Evolutionary conservation across 2,113 vertebrate genomes (phyloP), one percentile per base, ranked within the genome.

Genomic region (Spermophilus dauricus): DNA sequence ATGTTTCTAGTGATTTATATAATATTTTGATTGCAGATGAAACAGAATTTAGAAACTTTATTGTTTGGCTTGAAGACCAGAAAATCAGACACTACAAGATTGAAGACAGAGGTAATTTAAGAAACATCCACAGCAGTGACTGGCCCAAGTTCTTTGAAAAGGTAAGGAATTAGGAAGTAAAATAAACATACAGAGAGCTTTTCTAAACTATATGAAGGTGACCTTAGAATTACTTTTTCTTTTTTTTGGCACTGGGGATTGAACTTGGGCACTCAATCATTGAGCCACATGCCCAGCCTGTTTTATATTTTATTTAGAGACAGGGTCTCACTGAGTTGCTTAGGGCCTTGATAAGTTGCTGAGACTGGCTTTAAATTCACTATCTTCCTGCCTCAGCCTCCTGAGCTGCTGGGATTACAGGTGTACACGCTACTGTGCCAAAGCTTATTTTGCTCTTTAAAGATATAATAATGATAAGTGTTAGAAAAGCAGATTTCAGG

Each of bases 11-110:
- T 86, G 58, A 92, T 67, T 73, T 70, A 22, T 65, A 9, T 92
- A 72, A 0, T 56, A 63, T 88, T 94, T 65, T 84, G 95, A 42
- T 56, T 28, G 8, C 98, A 99, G 99, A 99, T 99, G 99, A 99
- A 97, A 99, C 99, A 0, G 99, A 99, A 97, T 99, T 99, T 97
- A 99, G 99, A 98, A 99, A 99, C 96, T 99, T 99, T 96, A 99
- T 99, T 26, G 99, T 99, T 93, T 99, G 99, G 99, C 99, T 99
- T 2, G 99, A 99, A 98, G 99, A 99, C 98, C 99, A 99, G 98
- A 99, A 99, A 98, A 99, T 99, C 94, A 97, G 99, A 86, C 99
- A 99, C 95, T 99, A 99, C 97, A 99, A 99, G 97, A 99, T 99
- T 24, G 99, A 99, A 98, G 99, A 99, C 92, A 94, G 99, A 85